Evolutionary conservation across 2,113 vertebrate genomes (phyloP), one percentile per base, ranked within the genome.

Genomic region (Tachysurus fulvidraco): DNA sequence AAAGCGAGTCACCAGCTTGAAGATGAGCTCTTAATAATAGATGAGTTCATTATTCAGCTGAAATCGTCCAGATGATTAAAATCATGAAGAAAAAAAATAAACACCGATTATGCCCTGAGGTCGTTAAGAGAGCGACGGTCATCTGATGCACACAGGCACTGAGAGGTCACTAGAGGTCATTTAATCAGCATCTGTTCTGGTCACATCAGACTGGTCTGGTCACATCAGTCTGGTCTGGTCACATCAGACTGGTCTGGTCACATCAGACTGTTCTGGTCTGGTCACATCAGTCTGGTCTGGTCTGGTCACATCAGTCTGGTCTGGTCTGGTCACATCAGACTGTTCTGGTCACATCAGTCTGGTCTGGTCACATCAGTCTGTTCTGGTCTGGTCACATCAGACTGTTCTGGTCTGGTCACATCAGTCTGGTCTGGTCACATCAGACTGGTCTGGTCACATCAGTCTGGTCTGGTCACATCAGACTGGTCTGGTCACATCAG

Each of bases 1-100:
- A 84, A 76, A 74, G 84, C 50, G n/a, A 84, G 69, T 44, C 81
- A 76, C 55, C n/a, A 50, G 52, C 76, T 11, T 30, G 67, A 30
- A 44, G 52, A 64, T 84, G 62, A 86, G 88, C 59, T 54, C 28
- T 85, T 85, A 90, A 88, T 88, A 87, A 87, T 86, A 78, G 41
- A 88, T 86, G 77, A 65, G 80, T 82, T 62, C 73, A 83, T 90
- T 90, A 90, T 85, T 84, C 73, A 88, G 87, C 77, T 86, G 67
- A 87, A 88, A 86, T 87, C 83, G 86, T 54, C 59, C 85, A 86
- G 57, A 82, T 30, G 44, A 36, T 36, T 1, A 36, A 36, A 2
- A 36, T n/a, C n/a, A n/a, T n/a, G n/a, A n/a, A n/a, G n/a, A 36
- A 36, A 36, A 36, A 82, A 46, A 78, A 82, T 44, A 88, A 90